These are phyloP conservation scores for Lucinisca nassula DNA, from an alignment of 2,888 invertebrate genomes.

Conservation along the genomic window DNA sequence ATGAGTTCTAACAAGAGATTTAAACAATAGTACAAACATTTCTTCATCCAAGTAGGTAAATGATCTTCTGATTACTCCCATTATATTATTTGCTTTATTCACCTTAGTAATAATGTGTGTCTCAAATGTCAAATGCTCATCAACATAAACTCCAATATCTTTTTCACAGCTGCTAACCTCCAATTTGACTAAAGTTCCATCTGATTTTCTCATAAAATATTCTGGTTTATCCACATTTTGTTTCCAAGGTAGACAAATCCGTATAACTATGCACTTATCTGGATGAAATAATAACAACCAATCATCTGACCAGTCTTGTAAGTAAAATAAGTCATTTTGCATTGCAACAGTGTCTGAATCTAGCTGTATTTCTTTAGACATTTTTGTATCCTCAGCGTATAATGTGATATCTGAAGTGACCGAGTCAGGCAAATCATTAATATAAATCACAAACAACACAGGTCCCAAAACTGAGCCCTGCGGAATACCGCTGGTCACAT, in stretches of 20 bases:
- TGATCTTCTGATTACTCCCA: slow-evolving; percentile 24
- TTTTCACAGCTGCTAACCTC: slow-evolving; percentile 4
- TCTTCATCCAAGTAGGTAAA: slow-evolving; percentile 26
- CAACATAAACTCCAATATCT: no score
- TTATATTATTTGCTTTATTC: slow-evolving; percentile 30
- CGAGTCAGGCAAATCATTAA: no score
- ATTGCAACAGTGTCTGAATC: no score
- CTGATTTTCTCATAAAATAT: slow-evolving; percentile 1
- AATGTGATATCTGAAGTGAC: no score
- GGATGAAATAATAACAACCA: slow-evolving; percentile 4
- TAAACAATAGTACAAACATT: slow-evolving; percentile 6
- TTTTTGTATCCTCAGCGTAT: no score
- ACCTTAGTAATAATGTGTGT: background rate
- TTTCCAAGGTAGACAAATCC: background rate
- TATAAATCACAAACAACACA: no score
- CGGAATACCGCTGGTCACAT: no score
- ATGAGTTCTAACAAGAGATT: slow-evolving; percentile 20
- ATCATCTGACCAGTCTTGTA: background rate
- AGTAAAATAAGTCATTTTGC: background rate
- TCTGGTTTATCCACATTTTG: no score
- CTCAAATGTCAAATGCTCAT: background rate
- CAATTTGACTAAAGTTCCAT: background rate
- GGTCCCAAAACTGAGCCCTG: no score
- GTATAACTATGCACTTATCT: background rate
- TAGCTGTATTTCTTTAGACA: no score